phyloP scores from a whole-genome alignment of 1,140 invertebrate genomes.

The Hycleus cichorii region DNA sequence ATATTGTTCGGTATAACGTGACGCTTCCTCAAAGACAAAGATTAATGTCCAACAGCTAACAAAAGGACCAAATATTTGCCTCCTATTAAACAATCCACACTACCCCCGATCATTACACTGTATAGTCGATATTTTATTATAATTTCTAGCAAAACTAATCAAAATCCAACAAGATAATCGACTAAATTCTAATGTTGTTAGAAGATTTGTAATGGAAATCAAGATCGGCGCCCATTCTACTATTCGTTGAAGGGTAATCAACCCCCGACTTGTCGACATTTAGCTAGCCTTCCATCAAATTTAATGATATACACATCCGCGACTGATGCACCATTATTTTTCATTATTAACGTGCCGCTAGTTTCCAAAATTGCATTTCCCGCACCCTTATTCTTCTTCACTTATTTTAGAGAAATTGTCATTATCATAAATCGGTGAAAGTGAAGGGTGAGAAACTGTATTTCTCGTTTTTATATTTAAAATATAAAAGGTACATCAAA shows the following conservation, averaged over 20 bases:
- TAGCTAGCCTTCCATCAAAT: conserved; percentile 38
- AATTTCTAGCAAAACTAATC: too few species aligned
- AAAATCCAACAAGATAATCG: too few species aligned
- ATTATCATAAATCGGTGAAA: too few species aligned
- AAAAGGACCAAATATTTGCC: conserved; percentile 30
- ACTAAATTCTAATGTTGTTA: too few species aligned
- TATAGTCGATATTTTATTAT: too few species aligned
- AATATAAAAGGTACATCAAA: conserved; percentile 17
- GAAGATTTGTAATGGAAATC: too few species aligned
- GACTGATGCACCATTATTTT: conserved; percentile 41
- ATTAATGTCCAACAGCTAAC: conserved; percentile 27
- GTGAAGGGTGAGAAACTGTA: too few species aligned
- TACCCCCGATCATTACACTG: neutral
- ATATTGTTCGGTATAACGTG: conserved; percentile 5
- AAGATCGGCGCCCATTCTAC: too few species aligned
- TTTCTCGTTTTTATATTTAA: too few species aligned
- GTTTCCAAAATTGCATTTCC: conserved; percentile 31
- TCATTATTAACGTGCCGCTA: conserved; percentile 40
- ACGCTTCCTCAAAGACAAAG: conserved; percentile 28
- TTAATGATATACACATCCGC: conserved; percentile 38
- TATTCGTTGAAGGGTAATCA: neutral
- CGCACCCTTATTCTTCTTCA: too few species aligned
- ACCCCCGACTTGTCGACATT: conserved; percentile 18
- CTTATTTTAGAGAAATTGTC: too few species aligned
- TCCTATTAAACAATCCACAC: conserved; percentile 7